Conservation (phyloP, 2,888 invertebrate genomes). For the Trichogramma dendrolimi region DNA sequence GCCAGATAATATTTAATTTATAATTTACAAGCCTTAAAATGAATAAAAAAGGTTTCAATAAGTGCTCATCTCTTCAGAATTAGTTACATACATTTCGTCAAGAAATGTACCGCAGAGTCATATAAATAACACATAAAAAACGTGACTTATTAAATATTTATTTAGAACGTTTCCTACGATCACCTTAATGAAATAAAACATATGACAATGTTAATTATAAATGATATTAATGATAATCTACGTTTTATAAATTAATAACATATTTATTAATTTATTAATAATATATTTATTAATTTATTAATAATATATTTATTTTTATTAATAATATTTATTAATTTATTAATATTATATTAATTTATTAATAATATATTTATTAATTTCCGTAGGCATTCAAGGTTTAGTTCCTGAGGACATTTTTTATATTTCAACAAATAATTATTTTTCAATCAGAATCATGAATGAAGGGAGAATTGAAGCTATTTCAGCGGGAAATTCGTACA, state of each 20-base stretch:
- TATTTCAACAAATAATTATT: neutral
- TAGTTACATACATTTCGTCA: conserved; percentile 1
- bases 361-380: conserved; percentile 5
- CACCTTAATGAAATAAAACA: too few relatives aligned
- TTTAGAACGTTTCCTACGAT: too few relatives aligned
- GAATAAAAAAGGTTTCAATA: too few relatives aligned
- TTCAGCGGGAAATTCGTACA: too few relatives aligned
- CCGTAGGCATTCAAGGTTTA: conserved; percentile 7
- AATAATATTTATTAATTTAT: neutral
- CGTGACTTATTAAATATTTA: too few relatives aligned
- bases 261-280: conserved; percentile 6
- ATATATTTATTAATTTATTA: neutral
- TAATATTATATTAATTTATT: conserved; percentile 1
- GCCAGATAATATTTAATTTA: too few relatives aligned
- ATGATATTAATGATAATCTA: neutral
- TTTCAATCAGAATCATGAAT: too few relatives aligned
- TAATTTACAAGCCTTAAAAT: too few relatives aligned
- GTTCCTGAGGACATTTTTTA: conserved; percentile 16
- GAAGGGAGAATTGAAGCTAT: too few relatives aligned
- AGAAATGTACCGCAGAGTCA: conserved; percentile 13
- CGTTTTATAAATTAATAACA: neutral
- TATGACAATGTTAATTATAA: too few relatives aligned
- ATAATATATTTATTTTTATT: too few relatives aligned
- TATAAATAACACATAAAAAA: conserved; percentile 3
- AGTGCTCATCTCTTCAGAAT: too few relatives aligned